Conservation (phyloP, 2,113 vertebrate species). For the Cromileptes altivelis region DNA sequence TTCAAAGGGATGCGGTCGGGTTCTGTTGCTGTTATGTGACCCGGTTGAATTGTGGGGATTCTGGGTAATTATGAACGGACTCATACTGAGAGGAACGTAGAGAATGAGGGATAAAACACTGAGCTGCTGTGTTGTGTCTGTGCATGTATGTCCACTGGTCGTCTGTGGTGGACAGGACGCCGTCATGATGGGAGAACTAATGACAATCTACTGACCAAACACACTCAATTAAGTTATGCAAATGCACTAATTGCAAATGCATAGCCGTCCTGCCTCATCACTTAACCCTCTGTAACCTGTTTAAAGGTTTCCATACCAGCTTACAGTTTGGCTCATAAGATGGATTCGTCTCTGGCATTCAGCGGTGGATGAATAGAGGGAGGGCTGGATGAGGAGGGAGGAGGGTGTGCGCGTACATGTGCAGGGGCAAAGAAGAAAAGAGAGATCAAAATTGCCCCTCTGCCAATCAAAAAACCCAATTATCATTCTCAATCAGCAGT, state of each 20-base stretch:
- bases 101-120: background rate
- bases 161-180: background rate
- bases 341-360: constrained; percentile 25
- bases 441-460: constrained; percentile 67
- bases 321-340: constrained; percentile 22
- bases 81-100: background rate
- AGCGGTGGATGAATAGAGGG: constrained; percentile 36
- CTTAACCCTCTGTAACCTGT: constrained; percentile 73
- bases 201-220: constrained; percentile 66
- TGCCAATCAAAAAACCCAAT: constrained; percentile 78
- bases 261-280: constrained; percentile 51
- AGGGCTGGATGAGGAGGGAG: constrained; percentile 7
- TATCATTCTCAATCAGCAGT: constrained; percentile 71
- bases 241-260: constrained; percentile 79
- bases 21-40: constrained; percentile 18
- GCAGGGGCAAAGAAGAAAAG: constrained; percentile 45
- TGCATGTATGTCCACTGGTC: background rate
- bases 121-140: background rate
- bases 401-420: constrained; percentile 12
- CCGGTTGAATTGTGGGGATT: constrained; percentile 28
- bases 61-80: constrained; percentile 14
- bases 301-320: constrained; percentile 55
- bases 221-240: constrained; percentile 82
- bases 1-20: constrained; percentile 31
- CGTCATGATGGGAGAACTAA: constrained; percentile 49